Conservation (phyloP, 2,113 vertebrate genomes). For the Sminthopsis crassicaudata region DNA sequence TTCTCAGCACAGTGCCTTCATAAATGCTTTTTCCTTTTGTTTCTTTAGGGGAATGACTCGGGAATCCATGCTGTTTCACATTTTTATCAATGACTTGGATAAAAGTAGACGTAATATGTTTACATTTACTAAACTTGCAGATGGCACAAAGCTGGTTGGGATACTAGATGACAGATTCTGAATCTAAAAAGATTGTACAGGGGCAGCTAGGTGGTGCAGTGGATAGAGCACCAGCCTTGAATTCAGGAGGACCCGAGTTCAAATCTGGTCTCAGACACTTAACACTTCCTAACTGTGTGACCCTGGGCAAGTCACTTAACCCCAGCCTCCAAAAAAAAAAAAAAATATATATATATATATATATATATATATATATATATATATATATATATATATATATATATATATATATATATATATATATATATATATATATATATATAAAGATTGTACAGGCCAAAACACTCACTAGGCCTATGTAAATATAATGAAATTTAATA, state of each 20-base stretch:
- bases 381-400: too few species aligned
- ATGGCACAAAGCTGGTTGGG: neutral
- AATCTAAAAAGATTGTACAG: neutral
- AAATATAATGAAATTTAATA: conserved; percentile 26
- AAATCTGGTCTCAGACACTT: too few species aligned
- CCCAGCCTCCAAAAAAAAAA: too few species aligned
- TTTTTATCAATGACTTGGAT: neutral
- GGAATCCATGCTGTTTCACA: neutral
- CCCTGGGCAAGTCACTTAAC: too few species aligned
- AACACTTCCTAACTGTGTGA: too few species aligned
- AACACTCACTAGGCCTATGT: neutral
- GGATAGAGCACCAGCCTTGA: too few species aligned
- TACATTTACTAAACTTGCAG: conserved; percentile 15
- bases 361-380: too few species aligned
- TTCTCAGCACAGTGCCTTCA: neutral
- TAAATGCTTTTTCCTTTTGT: neutral
- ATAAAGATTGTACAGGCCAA: neutral
- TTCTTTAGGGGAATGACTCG: neutral
- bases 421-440: too few species aligned
- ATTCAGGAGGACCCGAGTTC: too few species aligned
- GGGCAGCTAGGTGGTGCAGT: too few species aligned
- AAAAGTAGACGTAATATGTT: conserved; percentile 14
- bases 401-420: too few species aligned
- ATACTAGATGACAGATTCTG: neutral
- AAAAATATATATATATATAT: too few species aligned